Evolutionary conservation across 2,797 vertebrate genomes (phyloP), one percentile per base, ranked within the genome.

Genomic region (Prionace glauca): DNA sequence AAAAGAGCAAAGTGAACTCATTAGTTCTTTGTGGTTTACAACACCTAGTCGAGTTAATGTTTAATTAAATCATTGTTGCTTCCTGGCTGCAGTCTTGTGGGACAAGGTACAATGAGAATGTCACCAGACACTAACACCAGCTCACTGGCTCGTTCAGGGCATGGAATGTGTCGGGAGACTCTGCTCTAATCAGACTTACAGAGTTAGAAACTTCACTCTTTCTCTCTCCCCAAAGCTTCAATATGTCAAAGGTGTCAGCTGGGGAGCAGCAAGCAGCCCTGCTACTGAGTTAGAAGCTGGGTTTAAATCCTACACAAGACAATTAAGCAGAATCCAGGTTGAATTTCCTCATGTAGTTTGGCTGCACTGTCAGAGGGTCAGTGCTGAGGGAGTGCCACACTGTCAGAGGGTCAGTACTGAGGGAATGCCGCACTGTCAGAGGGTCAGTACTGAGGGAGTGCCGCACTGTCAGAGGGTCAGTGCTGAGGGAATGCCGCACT

Each of bases 51-150:
- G 12, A 24, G 90, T 41, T 20, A 92, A 69, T 36, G 65, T n/a
- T 92, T 92, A 92, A 92, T 92, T 92, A 92, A 67, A 92, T 92
- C 67, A 92, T 67, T 69, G 32, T 41, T 92, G 90, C n/a, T 92
- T 69, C 2, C 20, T 41, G 22, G 65, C 90, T 92, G 90, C 11
- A 22, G 41, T 92, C 62, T 36, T 67, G 8, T 3, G 90, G 65
- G 90, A 69, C n/a, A 92, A 65, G n/a, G n/a, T 36, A 32, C 18
- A 16, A 60, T 11, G 65, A 41, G 16, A 22, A 62, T 69, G 36
- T 69, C 65, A 92, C n/a, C 90, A 92, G 90, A 41, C 90, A 36
- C 2, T 10, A 65, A 67, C 32, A 81, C 16, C 14, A 36, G 22
- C 32, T 36, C 62, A 67, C n/a, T 67, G 32, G n/a, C 20, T 32